Evolutionary conservation across 2,888 invertebrate species (phyloP), one percentile per base, ranked within the genome.

Genomic region (Chalcis sispes): DNA sequence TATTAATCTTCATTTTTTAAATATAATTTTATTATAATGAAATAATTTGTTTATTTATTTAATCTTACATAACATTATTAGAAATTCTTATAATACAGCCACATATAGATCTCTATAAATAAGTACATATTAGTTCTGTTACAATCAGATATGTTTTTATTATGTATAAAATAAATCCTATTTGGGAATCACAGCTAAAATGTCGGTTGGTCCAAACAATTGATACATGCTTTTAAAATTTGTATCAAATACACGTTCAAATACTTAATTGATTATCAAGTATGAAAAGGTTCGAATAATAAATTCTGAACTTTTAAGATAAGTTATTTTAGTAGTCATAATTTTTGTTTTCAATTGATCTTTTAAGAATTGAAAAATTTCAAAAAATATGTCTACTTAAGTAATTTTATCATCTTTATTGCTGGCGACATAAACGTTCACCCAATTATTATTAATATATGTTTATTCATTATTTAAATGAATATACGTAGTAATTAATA

Each of bases 91-190:
- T 67, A 54, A 54, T 79, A 78, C 76, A 78, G 69, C 42, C 59
- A 77, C 78, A 75, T 76, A 81, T 79, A 79, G 77, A 78, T 75
- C 29, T 78, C 36, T 80, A 78, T 81, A 81, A 79, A 78, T 79
- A 81, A 79, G 48, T 77, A 61, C 36, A 27, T 23, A 18, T 71
- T 76, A 75, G 36, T 62, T 67, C 48, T 67, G 8, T 25, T 59
- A 54, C 7, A 52, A 8, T 8, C n/a, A 7, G 27, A 48, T 61
- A 8, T 29, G 8, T 52, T 50, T 56, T 65, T 20, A 25, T 52
- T 8, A 23, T 58, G 23, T 62, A 70, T 54, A 69, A 73, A 70
- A 73, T 73, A 72, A 64, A 73, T 77, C n/a, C 52, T 77, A 70
- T 77, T 27, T 40, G 52, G 64, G 48, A 64, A 77, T 77, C 77